Evolutionary conservation across 2,797 vertebrate genomes (phyloP).

Genomic region (Gephyroberyx darwinii): DNA sequence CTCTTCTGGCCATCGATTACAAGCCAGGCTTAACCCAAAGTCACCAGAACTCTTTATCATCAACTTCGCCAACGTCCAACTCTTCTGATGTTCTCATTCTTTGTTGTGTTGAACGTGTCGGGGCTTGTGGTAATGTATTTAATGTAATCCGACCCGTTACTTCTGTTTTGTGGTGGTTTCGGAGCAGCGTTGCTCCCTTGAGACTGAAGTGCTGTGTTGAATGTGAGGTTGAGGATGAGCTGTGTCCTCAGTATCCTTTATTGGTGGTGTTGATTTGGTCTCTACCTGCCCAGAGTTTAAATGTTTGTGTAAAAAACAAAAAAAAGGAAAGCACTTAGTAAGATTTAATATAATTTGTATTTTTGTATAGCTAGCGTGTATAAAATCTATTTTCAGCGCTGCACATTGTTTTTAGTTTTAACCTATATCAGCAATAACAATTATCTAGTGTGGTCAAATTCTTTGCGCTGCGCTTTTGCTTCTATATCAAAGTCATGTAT

Average conservation of each 20-base stretch:
- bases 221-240: slow-evolving; percentile 16
- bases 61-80: slow-evolving; percentile 9
- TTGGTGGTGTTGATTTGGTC: slow-evolving; percentile 5
- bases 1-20: neutral
- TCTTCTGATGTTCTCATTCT: slow-evolving; percentile 24
- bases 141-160: slow-evolving; percentile 40
- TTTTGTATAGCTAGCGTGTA: slow-evolving; percentile 71
- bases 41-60: neutral
- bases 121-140: slow-evolving; percentile 20
- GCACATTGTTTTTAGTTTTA: slow-evolving; percentile 9
- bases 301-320: slow-evolving; percentile 41
- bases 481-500: neutral
- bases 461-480: neutral
- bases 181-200: slow-evolving; percentile 16
- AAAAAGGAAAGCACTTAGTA: slow-evolving; percentile 30
- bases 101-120: slow-evolving; percentile 2
- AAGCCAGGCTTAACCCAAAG: neutral
- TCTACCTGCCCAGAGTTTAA: slow-evolving; percentile 25
- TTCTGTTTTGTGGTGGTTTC: slow-evolving; percentile 49
- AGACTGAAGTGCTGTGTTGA: slow-evolving; percentile 30
- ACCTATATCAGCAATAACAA: slow-evolving; percentile 1
- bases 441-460: neutral
- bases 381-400: slow-evolving; percentile 59
- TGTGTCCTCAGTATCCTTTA: slow-evolving; percentile 5
- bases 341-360: slow-evolving; percentile 69